phyloP scores from a whole-genome alignment of 1,140 invertebrate species.

The Drosophila neocordata region DNA sequence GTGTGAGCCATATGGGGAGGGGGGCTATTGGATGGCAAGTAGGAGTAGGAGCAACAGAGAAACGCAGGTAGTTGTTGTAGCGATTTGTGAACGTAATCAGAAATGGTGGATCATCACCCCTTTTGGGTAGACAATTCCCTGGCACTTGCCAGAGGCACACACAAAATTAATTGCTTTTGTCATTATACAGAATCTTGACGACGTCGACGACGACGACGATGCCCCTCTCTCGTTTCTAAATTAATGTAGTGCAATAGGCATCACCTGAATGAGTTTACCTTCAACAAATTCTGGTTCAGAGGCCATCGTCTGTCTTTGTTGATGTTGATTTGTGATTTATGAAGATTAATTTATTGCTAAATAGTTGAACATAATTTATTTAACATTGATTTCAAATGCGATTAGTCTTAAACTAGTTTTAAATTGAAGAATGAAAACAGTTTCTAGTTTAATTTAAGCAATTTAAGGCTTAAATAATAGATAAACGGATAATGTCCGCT shows the following conservation, averaged over 20 bases:
- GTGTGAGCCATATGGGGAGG: conserved; percentile 32
- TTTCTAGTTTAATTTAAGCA: too few species aligned
- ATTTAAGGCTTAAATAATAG: not conserved
- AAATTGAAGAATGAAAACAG: not conserved
- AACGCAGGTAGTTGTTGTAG: conserved; percentile 42
- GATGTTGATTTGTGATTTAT: conserved; percentile 82
- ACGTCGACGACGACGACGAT: conserved; percentile 54
- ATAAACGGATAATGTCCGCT: too few species aligned
- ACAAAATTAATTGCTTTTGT: conserved; percentile 82
- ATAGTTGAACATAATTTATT: conserved; percentile 79
- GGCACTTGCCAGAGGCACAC: conserved; percentile 69
- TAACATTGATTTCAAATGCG: conserved; percentile 71
- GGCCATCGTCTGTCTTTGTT: conserved; percentile 40
- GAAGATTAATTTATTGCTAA: conserved; percentile 82
- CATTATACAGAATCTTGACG: conserved; percentile 82
- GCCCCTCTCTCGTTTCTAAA: conserved; percentile 66
- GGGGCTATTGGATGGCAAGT: not conserved
- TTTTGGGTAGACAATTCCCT: conserved; percentile 42
- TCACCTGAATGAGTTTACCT: conserved; percentile 32
- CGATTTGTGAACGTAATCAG: conserved; percentile 81
- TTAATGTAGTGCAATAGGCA: conserved; percentile 70
- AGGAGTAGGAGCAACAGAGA: not conserved
- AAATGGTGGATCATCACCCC: conserved; percentile 49
- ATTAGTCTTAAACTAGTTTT: conserved; percentile 41
- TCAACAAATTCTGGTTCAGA: conserved; percentile 4